Evolutionary conservation across 2,113 vertebrate species (phyloP).

Genomic region (Parotia lawesii): DNA sequence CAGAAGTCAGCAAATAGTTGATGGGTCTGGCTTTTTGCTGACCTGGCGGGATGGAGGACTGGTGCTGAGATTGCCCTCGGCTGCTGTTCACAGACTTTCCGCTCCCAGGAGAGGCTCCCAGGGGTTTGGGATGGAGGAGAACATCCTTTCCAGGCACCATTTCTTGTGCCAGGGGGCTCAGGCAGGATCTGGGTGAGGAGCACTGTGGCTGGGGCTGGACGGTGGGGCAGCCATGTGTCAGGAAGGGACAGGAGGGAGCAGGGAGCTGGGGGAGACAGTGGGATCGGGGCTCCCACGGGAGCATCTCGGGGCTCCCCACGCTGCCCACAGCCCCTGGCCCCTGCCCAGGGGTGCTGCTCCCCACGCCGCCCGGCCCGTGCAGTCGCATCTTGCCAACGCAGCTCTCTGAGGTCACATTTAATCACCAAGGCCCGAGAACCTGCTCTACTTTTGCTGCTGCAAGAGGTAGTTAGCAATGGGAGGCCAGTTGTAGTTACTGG

Average conservation of each 20-base stretch:
- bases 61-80: neutral
- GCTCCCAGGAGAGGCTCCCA: neutral
- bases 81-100: fast-evolving
- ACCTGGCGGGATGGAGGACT: no score
- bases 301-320: fast-evolving
- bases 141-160: neutral
- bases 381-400: fast-evolving
- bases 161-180: fast-evolving
- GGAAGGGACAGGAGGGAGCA: neutral
- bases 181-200: neutral
- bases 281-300: fast-evolving
- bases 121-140: neutral
- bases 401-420: neutral
- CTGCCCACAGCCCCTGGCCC: no score
- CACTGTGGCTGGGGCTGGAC: fast-evolving
- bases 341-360: neutral
- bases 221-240: fast-evolving
- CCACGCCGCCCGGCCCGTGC: fast-evolving
- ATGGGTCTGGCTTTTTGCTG: fast-evolving
- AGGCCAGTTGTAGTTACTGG: neutral
- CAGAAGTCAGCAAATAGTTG: no score
- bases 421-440: fast-evolving
- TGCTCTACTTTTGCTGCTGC: neutral
- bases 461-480: neutral
- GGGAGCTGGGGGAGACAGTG: fast-evolving